Percentiles rank a stretch among this genome's conserved stretches.
Conservation (phyloP, 2,888 invertebrate genomes). For the Pristionchus arcanus region DNA sequence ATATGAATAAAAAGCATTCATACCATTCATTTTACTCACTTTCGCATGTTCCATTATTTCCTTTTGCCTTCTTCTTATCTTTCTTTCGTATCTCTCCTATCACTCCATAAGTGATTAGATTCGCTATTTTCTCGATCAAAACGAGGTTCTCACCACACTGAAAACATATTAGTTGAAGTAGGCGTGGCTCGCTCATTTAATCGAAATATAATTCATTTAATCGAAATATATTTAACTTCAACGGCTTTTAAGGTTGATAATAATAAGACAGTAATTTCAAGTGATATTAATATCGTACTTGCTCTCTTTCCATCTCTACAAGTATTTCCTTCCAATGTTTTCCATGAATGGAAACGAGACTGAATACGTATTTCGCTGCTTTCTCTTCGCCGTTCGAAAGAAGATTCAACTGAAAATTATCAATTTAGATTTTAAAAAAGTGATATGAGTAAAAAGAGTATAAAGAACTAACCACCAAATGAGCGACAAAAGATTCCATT, state of each 20-base stretch:
- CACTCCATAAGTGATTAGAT: background rate
- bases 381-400: background rate
- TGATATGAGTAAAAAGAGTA: background rate
- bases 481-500: conserved; percentile 11
- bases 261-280: too few species aligned
- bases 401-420: conserved; percentile 14
- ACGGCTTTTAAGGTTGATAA: too few species aligned
- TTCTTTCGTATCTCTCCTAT: background rate
- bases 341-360: conserved; percentile 12
- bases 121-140: conserved; percentile 5
- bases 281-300: background rate
- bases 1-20: background rate
- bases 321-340: conserved; percentile 26
- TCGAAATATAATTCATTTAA: too few species aligned
- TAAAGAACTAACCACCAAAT: conserved; percentile 2
- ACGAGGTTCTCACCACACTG: background rate
- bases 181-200: background rate
- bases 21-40: too few species aligned
- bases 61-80: background rate
- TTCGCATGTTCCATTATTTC: background rate
- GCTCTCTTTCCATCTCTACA: background rate
- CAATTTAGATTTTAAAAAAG: background rate
- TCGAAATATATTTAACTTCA: too few species aligned
- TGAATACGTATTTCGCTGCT: conserved; percentile 6
- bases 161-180: background rate